A percentile compares a stretch with the other conserved stretches of the same genome.
These are phyloP conservation scores for Acheta domesticus DNA, from an alignment of 2,888 invertebrate species.

Conservation along the genomic window DNA sequence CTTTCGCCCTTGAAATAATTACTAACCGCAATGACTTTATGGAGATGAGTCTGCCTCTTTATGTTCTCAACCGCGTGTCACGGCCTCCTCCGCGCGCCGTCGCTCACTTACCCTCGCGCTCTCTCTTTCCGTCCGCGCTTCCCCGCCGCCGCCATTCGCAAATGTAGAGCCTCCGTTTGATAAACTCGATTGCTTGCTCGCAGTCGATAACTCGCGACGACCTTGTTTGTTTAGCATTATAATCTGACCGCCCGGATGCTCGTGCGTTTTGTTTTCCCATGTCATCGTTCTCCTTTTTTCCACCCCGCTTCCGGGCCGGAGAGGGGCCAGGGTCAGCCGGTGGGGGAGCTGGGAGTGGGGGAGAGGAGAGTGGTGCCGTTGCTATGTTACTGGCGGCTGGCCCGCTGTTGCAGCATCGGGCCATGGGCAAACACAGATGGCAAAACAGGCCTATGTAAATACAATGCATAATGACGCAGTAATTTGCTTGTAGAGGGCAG, in stretches of 20 bases:
- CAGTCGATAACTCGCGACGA: not conserved
- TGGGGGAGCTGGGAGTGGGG: too few species aligned
- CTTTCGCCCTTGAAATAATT: too few species aligned
- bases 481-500: not conserved
- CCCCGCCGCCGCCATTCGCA: not conserved
- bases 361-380: too few species aligned
- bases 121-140: too few species aligned
- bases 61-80: too few species aligned
- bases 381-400: not conserved
- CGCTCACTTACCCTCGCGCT: too few species aligned
- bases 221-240: constrained; percentile 18
- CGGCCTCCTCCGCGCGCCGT: too few species aligned
- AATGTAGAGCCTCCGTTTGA: not conserved
- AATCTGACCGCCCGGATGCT: not conserved
- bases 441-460: constrained; percentile 5
- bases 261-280: constrained; percentile 1
- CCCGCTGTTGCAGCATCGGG: not conserved
- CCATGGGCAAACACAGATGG: not conserved
- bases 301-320: not conserved
- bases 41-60: too few species aligned
- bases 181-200: constrained; percentile 1
- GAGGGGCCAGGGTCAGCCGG: too few species aligned
- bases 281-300: not conserved
- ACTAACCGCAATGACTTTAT: too few species aligned
- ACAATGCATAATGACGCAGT: constrained; percentile 9